A percentile compares a stretch with the other conserved stretches of the same genome.
Evolutionary conservation across 2,888 invertebrate genomes (phyloP).

Genomic region (Dicycla oo): DNA sequence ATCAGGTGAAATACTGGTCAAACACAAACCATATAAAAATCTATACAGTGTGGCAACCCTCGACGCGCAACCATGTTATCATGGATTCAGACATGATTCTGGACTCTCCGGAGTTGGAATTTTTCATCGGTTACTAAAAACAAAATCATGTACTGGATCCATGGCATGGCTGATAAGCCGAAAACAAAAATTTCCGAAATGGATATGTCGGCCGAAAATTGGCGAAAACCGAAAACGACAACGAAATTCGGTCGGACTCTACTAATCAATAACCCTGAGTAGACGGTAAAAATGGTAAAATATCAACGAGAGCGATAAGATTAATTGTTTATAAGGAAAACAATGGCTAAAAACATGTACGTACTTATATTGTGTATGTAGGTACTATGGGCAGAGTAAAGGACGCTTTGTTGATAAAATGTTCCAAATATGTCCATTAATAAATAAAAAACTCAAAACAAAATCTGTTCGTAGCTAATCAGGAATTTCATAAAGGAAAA

Average conservation of each 20-base stretch:
- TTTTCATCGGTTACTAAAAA: too few species aligned
- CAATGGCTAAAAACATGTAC: constrained; percentile 5
- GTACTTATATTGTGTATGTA: too few species aligned
- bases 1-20: too few species aligned
- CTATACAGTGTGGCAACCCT: too few species aligned
- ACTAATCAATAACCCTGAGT: background rate
- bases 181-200: background rate
- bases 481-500: background rate
- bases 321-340: constrained; percentile 32
- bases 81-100: too few species aligned
- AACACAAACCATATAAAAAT: too few species aligned
- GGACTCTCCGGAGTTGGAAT: too few species aligned
- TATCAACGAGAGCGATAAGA: constrained; percentile 23
- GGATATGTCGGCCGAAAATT: too few species aligned
- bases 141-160: too few species aligned
- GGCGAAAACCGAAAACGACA: background rate
- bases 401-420: background rate
- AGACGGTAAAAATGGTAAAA: background rate
- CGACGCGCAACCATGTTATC: too few species aligned
- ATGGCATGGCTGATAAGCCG: too few species aligned
- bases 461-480: too few species aligned
- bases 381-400: background rate
- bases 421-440: background rate
- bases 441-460: background rate
- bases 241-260: background rate